phyloP scores from a whole-genome alignment of 1,140 invertebrate species.

The Colletes gigas region DNA sequence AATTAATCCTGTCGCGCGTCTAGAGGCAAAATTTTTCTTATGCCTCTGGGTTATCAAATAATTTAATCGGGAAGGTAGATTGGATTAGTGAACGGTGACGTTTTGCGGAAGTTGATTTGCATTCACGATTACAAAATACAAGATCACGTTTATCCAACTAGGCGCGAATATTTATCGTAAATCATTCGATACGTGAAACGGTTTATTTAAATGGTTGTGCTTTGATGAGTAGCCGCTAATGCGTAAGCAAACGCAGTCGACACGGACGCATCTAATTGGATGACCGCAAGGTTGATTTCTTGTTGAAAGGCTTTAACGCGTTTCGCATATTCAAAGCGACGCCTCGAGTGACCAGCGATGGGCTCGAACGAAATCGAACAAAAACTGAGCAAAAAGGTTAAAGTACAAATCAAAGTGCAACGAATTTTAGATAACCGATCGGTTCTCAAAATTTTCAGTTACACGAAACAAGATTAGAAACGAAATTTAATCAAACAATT shows the following conservation, averaged over 20 bases:
- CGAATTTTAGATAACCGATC: too few species aligned
- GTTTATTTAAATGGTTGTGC: background rate
- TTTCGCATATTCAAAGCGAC: constrained; percentile 40
- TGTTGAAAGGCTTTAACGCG: constrained; percentile 43
- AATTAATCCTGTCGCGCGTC: too few species aligned
- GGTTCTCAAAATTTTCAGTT: too few species aligned
- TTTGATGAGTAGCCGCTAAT: constrained; percentile 23
- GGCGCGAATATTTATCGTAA: background rate
- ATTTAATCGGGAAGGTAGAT: too few species aligned
- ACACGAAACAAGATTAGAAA: too few species aligned
- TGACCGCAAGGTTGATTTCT: constrained; percentile 47
- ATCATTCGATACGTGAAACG: background rate
- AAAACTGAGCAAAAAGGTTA: background rate
- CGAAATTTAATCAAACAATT: too few species aligned
- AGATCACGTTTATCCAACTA: background rate
- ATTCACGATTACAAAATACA: background rate
- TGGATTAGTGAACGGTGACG: background rate
- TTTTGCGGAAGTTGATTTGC: background rate
- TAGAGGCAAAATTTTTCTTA: too few species aligned
- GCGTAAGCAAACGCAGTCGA: background rate
- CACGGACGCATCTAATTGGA: constrained; percentile 43
- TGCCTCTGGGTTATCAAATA: too few species aligned
- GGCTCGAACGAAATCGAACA: background rate
- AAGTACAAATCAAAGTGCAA: too few species aligned
- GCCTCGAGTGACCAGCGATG: background rate